phyloP scores from a whole-genome alignment of 2,797 vertebrate genomes.

The Pangasius macronema region DNA sequence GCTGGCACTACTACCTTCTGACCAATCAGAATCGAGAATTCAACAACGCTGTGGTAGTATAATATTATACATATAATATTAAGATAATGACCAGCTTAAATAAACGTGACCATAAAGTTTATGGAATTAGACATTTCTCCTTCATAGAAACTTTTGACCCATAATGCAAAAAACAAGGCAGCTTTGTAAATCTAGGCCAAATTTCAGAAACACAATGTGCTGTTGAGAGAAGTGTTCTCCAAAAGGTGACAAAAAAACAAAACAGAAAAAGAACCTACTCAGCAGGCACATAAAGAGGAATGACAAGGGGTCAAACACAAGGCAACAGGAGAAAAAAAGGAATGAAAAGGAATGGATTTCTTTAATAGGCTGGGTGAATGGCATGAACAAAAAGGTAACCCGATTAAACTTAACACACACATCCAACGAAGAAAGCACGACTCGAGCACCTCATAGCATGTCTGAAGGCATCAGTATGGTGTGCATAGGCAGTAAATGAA shows the following conservation, averaged over 20 bases:
- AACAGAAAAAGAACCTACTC: no score
- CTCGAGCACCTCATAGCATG: conserved; percentile 54
- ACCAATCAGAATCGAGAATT: not conserved
- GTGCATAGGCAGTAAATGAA: conserved; percentile 66
- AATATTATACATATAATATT: conserved; percentile 10
- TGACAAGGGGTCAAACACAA: not conserved
- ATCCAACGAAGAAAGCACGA: conserved; percentile 25
- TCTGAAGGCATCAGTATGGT: conserved; percentile 76
- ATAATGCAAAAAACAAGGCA: not conserved
- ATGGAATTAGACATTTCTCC: not conserved
- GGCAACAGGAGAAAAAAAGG: no score
- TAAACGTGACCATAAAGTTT: not conserved
- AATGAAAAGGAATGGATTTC: conserved; percentile 28
- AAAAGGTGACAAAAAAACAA: not conserved
- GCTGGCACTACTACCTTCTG: not conserved
- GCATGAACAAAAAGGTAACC: conserved; percentile 47
- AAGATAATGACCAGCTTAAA: conserved; percentile 1
- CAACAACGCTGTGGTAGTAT: not conserved
- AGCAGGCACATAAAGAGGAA: not conserved
- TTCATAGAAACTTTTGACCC: not conserved
- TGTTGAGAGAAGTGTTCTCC: not conserved
- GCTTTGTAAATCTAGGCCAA: not conserved
- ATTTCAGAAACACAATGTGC: not conserved
- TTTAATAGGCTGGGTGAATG: conserved; percentile 30
- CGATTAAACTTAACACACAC: conserved; percentile 25